Evolutionary conservation across 2,888 invertebrate species (phyloP), one percentile per base, ranked within the genome.

Genomic region (Macrosoma leucophasiata): DNA sequence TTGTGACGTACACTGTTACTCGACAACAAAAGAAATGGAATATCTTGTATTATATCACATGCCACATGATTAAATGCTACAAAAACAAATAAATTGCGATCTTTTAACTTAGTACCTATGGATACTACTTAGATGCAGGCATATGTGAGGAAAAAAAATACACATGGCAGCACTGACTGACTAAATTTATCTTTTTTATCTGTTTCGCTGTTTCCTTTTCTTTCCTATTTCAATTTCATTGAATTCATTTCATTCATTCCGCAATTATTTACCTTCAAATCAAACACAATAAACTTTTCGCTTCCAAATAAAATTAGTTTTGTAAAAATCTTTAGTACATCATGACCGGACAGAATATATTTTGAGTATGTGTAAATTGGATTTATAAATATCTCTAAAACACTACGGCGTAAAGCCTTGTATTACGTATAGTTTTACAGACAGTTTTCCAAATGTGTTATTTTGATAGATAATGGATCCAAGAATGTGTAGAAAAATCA

Each of bases 381-480:
- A 56, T 60, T 63, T 53, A 50, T 59, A 58, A 57, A 46, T 55
- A 48, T 55, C 52, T 58, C 50, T 60, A 62, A 63, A 67, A 65
- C 67, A 62, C 59, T n/a, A 69, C 68, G 68, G 66, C 61, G 64
- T 62, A 62, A 71, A 66, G 54, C 72, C 68, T 75, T 72, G 72
- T 65, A 65, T 58, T 58, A 63, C 63, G 58, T 60, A 60, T 61
- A 73, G 62, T 70, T 69, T 65, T 55, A 62, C 59, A 55, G 57
- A 73, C 59, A 65, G 52, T 65, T 67, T 73, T 76, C 73, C 81
- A 76, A 81, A 82, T 82, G 81, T 74, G 65, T 76, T 73, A 72
- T 74, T 71, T 74, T 65, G 68, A 66, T 68, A 81, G 79, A 84
- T 84, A 78, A 85, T 85, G 85, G 85, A 85, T 84, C 84, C 84